A percentile compares a stretch with the other conserved stretches of the same genome.
These are phyloP conservation scores for Brachypalpus laphriformis DNA, from an alignment of 2,888 invertebrate species.

Conservation along the genomic window DNA sequence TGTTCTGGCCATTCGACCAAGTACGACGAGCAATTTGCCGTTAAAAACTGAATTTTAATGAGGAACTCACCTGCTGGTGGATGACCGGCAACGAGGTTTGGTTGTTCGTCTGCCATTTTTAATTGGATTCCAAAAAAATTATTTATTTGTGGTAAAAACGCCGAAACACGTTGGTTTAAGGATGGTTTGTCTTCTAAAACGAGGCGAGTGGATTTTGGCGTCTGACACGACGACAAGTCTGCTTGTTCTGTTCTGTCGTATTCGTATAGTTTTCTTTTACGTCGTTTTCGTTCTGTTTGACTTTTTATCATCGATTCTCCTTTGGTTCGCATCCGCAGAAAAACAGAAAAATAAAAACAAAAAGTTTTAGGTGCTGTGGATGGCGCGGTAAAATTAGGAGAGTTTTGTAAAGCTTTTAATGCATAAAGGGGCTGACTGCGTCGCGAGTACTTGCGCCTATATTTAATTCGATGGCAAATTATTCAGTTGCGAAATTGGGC, in stretches of 20 bases:
- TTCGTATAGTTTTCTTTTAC: conserved; percentile 46
- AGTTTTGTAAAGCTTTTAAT: too few species aligned
- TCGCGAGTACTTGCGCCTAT: too few species aligned
- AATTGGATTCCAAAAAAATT: background rate
- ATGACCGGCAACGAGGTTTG: conserved; percentile 93
- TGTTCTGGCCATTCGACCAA: background rate
- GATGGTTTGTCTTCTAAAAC: background rate
- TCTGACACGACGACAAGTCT: conserved; percentile 78
- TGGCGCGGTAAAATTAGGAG: too few species aligned
- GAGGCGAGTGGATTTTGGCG: conserved; percentile 52
- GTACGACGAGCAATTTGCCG: background rate
- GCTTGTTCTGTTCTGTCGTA: conserved; percentile 27
- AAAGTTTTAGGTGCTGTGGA: conserved; percentile 15
- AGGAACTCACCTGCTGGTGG: conserved; percentile 91
- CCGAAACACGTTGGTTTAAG: background rate
- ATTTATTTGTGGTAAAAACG: background rate
- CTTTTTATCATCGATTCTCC: conserved; percentile 51
- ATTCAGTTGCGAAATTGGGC: too few species aligned
- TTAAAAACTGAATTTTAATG: background rate
- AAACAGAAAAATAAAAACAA: conserved; percentile 2
- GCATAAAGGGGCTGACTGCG: too few species aligned
- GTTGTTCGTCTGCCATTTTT: conserved; percentile 85
- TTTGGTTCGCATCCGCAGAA: background rate
- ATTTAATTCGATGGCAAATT: too few species aligned
- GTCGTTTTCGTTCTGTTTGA: conserved; percentile 46